Conservation (phyloP, 2,888 invertebrate species). For the Himalopsyche anomala region DNA sequence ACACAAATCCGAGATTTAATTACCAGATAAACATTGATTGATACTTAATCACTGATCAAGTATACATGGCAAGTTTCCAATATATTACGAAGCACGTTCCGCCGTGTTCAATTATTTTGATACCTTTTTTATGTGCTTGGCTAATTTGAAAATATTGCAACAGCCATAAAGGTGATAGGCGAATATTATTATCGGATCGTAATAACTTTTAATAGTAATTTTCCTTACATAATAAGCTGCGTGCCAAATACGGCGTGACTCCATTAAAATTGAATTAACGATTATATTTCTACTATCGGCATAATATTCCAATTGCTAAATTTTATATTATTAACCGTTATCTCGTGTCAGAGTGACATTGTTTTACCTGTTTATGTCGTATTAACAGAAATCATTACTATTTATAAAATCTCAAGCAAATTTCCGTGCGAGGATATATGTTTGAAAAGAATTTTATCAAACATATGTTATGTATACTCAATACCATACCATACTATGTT, state of each 20-base stretch:
- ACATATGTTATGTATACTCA: too few species aligned
- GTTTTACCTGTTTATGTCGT: too few species aligned
- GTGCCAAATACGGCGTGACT: neutral
- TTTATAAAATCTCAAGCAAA: too few species aligned
- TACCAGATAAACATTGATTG: slow-evolving; percentile 22
- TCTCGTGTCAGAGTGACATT: too few species aligned
- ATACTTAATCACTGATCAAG: slow-evolving; percentile 26
- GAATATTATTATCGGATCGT: slow-evolving; percentile 15
- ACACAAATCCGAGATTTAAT: slow-evolving; percentile 15
- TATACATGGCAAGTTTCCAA: neutral
- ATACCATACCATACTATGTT: too few species aligned
- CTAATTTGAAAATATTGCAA: slow-evolving; percentile 30
- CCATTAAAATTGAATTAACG: too few species aligned
- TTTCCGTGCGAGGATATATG: too few species aligned
- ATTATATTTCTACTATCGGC: too few species aligned
- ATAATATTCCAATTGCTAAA: too few species aligned
- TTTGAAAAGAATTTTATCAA: too few species aligned
- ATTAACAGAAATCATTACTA: too few species aligned
- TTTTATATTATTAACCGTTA: too few species aligned
- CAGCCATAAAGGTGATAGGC: slow-evolving; percentile 4
- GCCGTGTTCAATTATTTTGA: slow-evolving; percentile 8
- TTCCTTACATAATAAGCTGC: neutral
- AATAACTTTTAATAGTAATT: slow-evolving; percentile 1
- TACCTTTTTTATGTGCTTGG: slow-evolving; percentile 3
- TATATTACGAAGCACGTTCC: slow-evolving; percentile 16